A percentile compares a stretch with the other conserved stretches of the same genome.
Conservation (phyloP, 64 coral and sea anemone species). For the Pachyseris speciosa region DNA sequence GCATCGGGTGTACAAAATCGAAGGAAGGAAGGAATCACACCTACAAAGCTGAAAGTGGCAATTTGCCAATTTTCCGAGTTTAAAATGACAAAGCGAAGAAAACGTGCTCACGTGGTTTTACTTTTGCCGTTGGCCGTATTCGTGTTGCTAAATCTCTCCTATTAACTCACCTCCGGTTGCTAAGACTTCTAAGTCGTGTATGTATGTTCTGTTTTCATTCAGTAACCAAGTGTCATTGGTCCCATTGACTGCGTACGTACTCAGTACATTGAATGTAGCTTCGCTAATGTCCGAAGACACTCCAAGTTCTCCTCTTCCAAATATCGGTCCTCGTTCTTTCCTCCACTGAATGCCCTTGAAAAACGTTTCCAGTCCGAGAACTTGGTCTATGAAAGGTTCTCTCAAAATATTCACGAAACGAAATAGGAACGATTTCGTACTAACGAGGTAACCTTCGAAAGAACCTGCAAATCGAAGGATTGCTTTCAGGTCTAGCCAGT, state of each 20-base stretch:
- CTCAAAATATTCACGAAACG: neutral
- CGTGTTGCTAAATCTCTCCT: no score
- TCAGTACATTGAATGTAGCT: neutral
- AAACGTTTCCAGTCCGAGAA: neutral
- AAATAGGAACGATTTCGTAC: conserved; percentile 37
- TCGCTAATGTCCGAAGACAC: neutral
- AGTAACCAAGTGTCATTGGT: neutral
- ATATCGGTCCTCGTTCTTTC: neutral
- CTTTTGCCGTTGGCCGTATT: no score
- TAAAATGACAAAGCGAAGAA: no score
- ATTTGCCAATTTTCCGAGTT: no score
- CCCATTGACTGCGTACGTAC: neutral
- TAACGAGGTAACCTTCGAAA: neutral
- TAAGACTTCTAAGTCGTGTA: conserved; percentile 6
- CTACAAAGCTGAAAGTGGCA: no score
- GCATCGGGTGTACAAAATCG: no score
- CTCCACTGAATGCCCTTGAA: neutral
- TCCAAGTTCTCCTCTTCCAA: neutral
- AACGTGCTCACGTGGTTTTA: no score
- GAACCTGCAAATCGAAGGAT: neutral
- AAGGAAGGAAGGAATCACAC: no score
- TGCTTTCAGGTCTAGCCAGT: neutral
- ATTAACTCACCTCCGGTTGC: neutral
- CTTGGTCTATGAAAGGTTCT: neutral
- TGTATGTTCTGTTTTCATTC: neutral